Conservation (phyloP, 2,797 vertebrate species). For the Sus cebifrons region DNA sequence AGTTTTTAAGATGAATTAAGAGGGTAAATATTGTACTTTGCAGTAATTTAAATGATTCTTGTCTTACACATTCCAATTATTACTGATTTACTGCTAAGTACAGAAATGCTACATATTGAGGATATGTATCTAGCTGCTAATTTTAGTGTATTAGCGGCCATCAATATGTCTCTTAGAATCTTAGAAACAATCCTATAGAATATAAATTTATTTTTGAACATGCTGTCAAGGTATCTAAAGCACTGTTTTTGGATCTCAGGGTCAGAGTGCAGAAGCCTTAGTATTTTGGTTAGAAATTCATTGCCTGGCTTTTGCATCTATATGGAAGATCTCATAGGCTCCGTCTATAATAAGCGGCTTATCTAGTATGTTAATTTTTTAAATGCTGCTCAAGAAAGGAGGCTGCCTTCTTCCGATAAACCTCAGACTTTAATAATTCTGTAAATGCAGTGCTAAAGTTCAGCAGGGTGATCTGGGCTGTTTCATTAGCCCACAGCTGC, state of each 20-base stretch:
- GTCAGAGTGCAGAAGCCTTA: constrained; percentile 64
- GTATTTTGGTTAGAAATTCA: constrained; percentile 79
- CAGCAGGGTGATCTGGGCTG: constrained; percentile 32
- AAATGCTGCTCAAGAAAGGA: constrained; percentile 68
- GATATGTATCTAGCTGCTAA: background rate
- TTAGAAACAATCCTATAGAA: constrained; percentile 68
- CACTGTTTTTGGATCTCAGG: constrained; percentile 63
- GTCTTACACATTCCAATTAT: constrained; percentile 53
- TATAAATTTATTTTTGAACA: constrained; percentile 71
- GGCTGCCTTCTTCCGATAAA: constrained; percentile 80
- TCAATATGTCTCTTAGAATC: constrained; percentile 59
- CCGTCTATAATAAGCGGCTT: constrained; percentile 76
- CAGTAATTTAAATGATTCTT: constrained; percentile 57
- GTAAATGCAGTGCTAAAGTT: constrained; percentile 76
- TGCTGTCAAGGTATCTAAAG: constrained; percentile 58
- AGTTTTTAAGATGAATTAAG: constrained; percentile 69
- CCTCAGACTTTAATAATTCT: constrained; percentile 78
- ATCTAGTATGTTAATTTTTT: constrained; percentile 82
- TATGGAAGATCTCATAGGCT: constrained; percentile 67
- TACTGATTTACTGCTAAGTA: constrained; percentile 68
- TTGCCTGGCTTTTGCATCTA: constrained; percentile 70
- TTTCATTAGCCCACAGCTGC: constrained; percentile 82
- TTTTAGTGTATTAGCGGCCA: constrained; percentile 43
- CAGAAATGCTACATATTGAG: constrained; percentile 60
- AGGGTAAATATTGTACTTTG: constrained; percentile 25